Conservation (phyloP, 2,797 vertebrate genomes). For the Limnodromus scolopaceus region DNA sequence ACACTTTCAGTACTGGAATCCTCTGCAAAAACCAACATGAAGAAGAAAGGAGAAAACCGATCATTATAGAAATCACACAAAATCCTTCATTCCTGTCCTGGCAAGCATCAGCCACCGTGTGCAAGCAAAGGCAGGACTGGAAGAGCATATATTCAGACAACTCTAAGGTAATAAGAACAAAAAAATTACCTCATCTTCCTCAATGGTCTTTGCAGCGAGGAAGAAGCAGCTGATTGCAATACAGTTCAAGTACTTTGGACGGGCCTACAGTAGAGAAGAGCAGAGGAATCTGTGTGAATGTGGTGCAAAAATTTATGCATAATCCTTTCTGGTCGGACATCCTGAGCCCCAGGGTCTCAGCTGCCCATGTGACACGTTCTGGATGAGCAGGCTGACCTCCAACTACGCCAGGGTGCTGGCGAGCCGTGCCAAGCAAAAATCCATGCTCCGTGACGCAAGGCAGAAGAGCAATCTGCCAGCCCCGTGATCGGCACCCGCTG, state of each 20-base stretch:
- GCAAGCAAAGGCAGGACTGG: not conserved
- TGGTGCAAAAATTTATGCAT: accelerated
- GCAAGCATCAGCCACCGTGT: accelerated
- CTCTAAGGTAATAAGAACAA: not conserved
- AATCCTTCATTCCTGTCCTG: not conserved
- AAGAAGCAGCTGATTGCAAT: constrained; percentile 98
- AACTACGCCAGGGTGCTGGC: accelerated
- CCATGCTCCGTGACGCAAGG: not conserved
- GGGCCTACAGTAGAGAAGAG: constrained; percentile 81
- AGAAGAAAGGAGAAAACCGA: not conserved
- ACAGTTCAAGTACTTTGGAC: constrained; percentile 96
- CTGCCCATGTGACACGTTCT: not conserved
- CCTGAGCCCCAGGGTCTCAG: not conserved
- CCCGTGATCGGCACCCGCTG: not conserved
- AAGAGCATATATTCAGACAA: accelerated
- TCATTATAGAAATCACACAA: not conserved
- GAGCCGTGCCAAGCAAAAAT: not conserved
- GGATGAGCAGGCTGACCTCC: not conserved
- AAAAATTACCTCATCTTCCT: constrained; percentile 94
- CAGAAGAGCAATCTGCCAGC: not conserved
- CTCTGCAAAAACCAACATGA: constrained; percentile 73
- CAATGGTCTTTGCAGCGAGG: constrained; percentile 93
- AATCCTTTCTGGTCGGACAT: not conserved
- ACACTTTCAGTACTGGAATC: constrained; percentile 89
- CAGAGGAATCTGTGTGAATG: not conserved